Evolutionary conservation across 2,797 vertebrate genomes (phyloP).

Genomic region (Anabacerthia variegaticeps): DNA sequence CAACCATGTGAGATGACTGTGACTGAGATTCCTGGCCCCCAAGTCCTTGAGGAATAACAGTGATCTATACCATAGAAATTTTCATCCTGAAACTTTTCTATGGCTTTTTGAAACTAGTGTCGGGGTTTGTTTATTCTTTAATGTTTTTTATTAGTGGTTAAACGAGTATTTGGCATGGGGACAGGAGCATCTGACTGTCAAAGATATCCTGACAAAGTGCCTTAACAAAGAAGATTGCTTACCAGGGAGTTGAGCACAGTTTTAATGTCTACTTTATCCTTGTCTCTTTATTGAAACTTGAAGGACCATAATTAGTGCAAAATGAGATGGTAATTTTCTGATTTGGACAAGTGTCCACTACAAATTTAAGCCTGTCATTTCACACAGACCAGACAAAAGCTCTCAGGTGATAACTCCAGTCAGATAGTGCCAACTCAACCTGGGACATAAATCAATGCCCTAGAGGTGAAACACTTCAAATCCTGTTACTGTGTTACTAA

Average conservation of each 20-base stretch:
- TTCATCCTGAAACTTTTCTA: background rate
- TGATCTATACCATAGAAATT: background rate
- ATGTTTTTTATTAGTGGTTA: background rate
- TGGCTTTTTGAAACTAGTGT: background rate
- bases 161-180: background rate
- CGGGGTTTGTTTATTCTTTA: background rate
- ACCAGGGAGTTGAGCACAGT: background rate
- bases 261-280: background rate
- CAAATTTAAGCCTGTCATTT: constrained; percentile 1
- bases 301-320: background rate
- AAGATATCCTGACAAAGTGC: background rate
- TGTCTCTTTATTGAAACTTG: background rate
- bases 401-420: background rate
- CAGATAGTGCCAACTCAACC: background rate
- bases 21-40: background rate
- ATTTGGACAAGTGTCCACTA: background rate
- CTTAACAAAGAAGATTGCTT: background rate
- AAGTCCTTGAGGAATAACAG: background rate
- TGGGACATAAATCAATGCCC: background rate
- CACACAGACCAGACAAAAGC: background rate
- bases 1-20: background rate
- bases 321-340: background rate
- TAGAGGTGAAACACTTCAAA: constrained; percentile 19
- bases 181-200: background rate
- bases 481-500: constrained; percentile 7